phyloP scores from a whole-genome alignment of 1,140 invertebrate species.

The Philotrypesis tridentata region DNA sequence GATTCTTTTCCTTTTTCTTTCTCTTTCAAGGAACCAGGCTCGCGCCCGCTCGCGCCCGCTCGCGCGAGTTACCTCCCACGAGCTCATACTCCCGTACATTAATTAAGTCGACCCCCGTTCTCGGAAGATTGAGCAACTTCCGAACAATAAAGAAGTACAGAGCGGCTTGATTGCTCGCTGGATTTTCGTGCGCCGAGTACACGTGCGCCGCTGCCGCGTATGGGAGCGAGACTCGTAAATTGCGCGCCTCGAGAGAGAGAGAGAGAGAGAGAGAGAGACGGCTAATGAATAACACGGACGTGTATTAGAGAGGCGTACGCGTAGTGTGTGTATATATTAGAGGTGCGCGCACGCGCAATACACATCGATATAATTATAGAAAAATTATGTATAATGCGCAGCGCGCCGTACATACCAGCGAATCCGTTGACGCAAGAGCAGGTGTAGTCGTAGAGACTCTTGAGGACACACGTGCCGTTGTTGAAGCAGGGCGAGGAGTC shows the following conservation, averaged over 20 bases:
- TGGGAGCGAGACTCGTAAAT: slow-evolving; percentile 24
- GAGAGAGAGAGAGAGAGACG: too few relatives aligned
- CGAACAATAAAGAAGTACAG: slow-evolving; percentile 24
- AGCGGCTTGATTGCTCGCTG: neutral
- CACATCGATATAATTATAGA: too few relatives aligned
- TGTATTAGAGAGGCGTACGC: too few relatives aligned
- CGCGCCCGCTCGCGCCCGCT: too few relatives aligned
- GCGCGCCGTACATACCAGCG: slow-evolving; percentile 80
- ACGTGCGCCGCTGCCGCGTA: neutral
- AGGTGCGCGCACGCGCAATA: too few relatives aligned
- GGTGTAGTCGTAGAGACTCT: slow-evolving; percentile 84
- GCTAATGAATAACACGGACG: slow-evolving; percentile 19
- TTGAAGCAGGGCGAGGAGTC: slow-evolving; percentile 90
- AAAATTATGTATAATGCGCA: too few relatives aligned
- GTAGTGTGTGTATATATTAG: too few relatives aligned
- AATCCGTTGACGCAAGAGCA: slow-evolving; percentile 90
- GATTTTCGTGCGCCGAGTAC: neutral
- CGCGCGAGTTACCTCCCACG: slow-evolving; percentile 30
- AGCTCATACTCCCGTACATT: slow-evolving; percentile 27
- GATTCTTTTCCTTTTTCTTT: too few relatives aligned
- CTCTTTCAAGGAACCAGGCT: neutral
- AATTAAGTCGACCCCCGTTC: slow-evolving; percentile 4
- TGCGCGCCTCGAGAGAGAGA: too few relatives aligned
- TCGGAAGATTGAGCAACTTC: slow-evolving; percentile 20
- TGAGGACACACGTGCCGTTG: slow-evolving; percentile 88